These are phyloP conservation scores for Gymnarchus niloticus DNA, from an alignment of 2,113 vertebrate species.

Conservation along the genomic window DNA sequence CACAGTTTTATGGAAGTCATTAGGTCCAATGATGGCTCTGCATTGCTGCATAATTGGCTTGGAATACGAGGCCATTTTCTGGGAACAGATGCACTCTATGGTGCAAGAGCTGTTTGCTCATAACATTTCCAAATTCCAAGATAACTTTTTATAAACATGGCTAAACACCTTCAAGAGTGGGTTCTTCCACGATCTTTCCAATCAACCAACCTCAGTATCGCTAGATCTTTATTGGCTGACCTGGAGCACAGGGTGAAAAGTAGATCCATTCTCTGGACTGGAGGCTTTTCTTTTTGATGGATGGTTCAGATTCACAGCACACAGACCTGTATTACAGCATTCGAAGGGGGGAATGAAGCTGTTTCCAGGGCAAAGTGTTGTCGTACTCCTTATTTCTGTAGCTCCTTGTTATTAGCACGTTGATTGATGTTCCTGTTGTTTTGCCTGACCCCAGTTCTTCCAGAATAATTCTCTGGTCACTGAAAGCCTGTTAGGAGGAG, in stretches of 20 bases:
- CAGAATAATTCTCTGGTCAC: no score
- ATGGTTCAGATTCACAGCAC: background rate
- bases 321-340: background rate
- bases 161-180: background rate
- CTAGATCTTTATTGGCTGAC: background rate
- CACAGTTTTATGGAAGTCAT: background rate
- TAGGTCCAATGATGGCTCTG: background rate
- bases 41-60: background rate
- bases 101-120: background rate
- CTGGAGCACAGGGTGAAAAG: background rate
- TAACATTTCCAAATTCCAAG: background rate
- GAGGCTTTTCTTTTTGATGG: background rate
- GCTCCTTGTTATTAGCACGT: no score
- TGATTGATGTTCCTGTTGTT: no score
- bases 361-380: background rate
- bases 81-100: background rate
- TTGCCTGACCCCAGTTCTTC: no score
- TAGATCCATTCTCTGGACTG: background rate
- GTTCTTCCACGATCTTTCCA: background rate
- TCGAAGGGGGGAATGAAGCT: background rate
- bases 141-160: background rate
- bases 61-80: background rate
- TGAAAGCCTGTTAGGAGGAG: no score
- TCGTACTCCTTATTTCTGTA: background rate
- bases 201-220: background rate